Conservation (phyloP, 2,797 vertebrate genomes). For the Cuculus canorus region DNA sequence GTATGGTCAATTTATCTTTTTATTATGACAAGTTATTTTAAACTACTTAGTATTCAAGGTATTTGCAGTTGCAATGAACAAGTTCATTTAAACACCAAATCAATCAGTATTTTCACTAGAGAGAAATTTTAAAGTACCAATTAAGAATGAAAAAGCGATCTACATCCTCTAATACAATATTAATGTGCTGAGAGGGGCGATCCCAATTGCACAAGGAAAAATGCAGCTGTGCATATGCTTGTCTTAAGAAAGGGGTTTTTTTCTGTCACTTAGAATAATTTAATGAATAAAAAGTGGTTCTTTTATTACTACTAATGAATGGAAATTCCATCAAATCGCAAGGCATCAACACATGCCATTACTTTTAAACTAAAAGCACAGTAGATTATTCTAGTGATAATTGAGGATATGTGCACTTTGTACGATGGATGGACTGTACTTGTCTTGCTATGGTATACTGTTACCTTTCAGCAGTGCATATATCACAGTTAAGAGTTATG, state of each 20-base stretch:
- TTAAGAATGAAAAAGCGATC: constrained; percentile 90
- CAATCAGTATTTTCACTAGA: constrained; percentile 90
- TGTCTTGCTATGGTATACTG: not conserved
- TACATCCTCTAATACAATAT: constrained; percentile 85
- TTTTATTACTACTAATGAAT: constrained; percentile 79
- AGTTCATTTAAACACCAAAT: constrained; percentile 91
- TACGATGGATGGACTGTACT: constrained; percentile 31
- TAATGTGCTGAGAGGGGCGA: constrained; percentile 91
- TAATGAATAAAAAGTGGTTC: constrained; percentile 86
- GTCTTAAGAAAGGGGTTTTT: constrained; percentile 1
- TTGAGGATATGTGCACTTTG: constrained; percentile 9
- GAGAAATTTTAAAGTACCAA: constrained; percentile 90
- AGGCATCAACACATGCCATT: constrained; percentile 33
- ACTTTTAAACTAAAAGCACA: not conserved
- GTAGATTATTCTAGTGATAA: constrained; percentile 46
- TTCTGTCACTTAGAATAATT: constrained; percentile 87
- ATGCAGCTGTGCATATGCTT: constrained; percentile 56
- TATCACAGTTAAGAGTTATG: constrained; percentile 10
- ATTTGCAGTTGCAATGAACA: constrained; percentile 87
- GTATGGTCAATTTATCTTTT: constrained; percentile 83
- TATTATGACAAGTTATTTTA: constrained; percentile 80
- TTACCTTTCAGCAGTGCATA: constrained; percentile 25
- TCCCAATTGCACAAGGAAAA: constrained; percentile 85
- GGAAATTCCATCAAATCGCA: constrained; percentile 58
- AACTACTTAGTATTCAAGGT: constrained; percentile 84